These are phyloP conservation scores for Coryphaenoides rupestris DNA, from an alignment of 2,113 vertebrate species.

Conservation along the genomic window DNA sequence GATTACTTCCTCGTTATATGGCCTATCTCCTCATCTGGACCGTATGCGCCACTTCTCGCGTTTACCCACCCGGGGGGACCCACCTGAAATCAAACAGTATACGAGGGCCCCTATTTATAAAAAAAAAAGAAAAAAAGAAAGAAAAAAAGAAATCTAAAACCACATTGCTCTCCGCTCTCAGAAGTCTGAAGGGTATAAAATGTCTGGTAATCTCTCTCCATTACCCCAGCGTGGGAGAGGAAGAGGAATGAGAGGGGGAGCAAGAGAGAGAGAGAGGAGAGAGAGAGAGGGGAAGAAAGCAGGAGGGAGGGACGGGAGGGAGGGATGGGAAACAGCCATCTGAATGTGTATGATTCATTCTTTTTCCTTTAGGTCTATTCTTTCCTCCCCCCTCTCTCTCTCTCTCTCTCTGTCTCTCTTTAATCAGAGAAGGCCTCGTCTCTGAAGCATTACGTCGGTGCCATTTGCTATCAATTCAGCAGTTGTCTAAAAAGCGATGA, in stretches of 20 bases:
- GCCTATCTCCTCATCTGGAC: constrained; percentile 55
- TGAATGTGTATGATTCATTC: constrained; percentile 22
- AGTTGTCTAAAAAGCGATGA: too few relatives aligned
- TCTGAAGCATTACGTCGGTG: too few relatives aligned
- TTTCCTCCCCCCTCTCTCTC: not conserved
- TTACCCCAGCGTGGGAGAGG: not conserved
- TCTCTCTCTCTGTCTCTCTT: too few relatives aligned
- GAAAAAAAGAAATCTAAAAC: too few relatives aligned
- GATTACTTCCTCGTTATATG: constrained; percentile 47
- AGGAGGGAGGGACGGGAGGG: too few relatives aligned
- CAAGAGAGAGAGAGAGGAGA: too few relatives aligned
- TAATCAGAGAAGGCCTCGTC: too few relatives aligned
- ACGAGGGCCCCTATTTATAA: constrained; percentile 40
- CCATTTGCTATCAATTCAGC: too few relatives aligned
- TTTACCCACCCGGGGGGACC: constrained; percentile 45
- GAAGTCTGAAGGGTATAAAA: constrained; percentile 24
- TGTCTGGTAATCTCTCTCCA: constrained; percentile 14
- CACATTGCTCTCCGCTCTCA: too few relatives aligned
- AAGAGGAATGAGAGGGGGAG: not conserved
- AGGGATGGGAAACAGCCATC: not conserved
- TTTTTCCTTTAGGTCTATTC: not conserved
- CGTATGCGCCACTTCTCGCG: constrained; percentile 49
- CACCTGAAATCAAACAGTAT: constrained; percentile 54
- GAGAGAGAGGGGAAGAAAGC: too few relatives aligned
- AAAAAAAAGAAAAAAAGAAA: too few relatives aligned